phyloP scores from a whole-genome alignment of 1,140 invertebrate species.

The Antheraea pernyi region DNA sequence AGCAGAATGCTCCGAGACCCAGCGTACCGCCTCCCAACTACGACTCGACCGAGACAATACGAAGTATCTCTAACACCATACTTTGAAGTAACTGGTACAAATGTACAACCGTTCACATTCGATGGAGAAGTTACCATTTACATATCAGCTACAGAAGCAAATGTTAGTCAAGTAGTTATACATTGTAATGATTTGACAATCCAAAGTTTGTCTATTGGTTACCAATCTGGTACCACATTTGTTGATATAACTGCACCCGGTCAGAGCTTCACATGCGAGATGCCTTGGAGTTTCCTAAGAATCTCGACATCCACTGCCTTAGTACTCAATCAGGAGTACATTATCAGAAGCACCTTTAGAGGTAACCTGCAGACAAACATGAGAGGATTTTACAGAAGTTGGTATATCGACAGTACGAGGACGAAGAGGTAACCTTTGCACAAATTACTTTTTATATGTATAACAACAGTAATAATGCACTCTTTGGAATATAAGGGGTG shows the following conservation, averaged over 20 bases:
- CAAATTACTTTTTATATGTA: not conserved
- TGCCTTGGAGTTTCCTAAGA: constrained; percentile 53
- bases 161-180: constrained; percentile 78
- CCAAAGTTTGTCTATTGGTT: constrained; percentile 28
- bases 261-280: constrained; percentile 40
- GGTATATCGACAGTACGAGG: constrained; percentile 61
- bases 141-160: constrained; percentile 35
- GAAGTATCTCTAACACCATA: constrained; percentile 81
- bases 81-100: constrained; percentile 63
- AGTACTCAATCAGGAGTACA: constrained; percentile 36
- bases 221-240: constrained; percentile 7
- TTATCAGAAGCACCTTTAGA: constrained; percentile 50
- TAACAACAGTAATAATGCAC: too few relatives aligned
- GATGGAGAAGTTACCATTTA: constrained; percentile 80
- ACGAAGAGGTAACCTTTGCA: constrained; percentile 31
- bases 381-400: constrained; percentile 81
- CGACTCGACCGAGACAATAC: constrained; percentile 77
- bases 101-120: constrained; percentile 79
- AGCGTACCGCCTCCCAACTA: constrained; percentile 51
- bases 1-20: constrained; percentile 41
- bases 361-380: constrained; percentile 76
- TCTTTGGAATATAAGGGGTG: too few relatives aligned
- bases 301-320: constrained; percentile 38
- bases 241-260: constrained; percentile 24
- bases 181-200: constrained; percentile 83